Evolutionary conservation across 1,140 invertebrate genomes (phyloP), one percentile per base, ranked within the genome.

Genomic region (Drosophila kikkawai): DNA sequence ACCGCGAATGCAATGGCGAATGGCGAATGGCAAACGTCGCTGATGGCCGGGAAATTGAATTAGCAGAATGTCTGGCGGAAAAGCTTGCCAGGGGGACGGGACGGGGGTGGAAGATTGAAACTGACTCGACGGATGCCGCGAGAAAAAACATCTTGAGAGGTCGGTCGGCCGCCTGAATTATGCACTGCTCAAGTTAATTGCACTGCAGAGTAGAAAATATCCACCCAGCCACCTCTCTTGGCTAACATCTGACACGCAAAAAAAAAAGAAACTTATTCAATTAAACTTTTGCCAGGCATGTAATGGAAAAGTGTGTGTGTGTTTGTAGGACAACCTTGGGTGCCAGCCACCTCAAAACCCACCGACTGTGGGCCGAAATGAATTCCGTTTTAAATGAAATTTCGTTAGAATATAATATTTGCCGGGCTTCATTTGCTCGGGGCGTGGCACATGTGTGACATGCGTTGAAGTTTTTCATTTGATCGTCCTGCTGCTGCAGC

Each of bases 391-490:
- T 75, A 90, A 87, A 90, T 88, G 66, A 68, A 87, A 84, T 79
- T 88, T 90, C 78, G 77, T 88, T 88, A 84, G 90, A 85, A 80
- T 80, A 80, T 80, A 88, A 84, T 88, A 81, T 79, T 79, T 88
- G 84, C 64, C 68, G 60, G 63, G 84, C 77, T 88, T 82, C 84
- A 88, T 80, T 83, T 88, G 73, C 61, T 71, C 22, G 22, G 36
- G 73, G 77, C 64, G 71, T 73, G 55, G 60, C 75, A 79, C 44
- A 75, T 88, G 83, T 88, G 84, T 80, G 80, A 84, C 83, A 87
- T 80, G 77, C 73, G 67, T 80, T 83, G 82, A 78, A 78, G 75
- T 87, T 77, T 65, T 80, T 48, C 65, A 55, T 66, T 60, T 68
- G 55, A 66, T 73, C 47, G 48, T 73, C 34, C 51, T 44, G 55